Evolutionary conservation across 2,797 vertebrate genomes (phyloP).

Genomic region (Catamblyrhynchus diadema): DNA sequence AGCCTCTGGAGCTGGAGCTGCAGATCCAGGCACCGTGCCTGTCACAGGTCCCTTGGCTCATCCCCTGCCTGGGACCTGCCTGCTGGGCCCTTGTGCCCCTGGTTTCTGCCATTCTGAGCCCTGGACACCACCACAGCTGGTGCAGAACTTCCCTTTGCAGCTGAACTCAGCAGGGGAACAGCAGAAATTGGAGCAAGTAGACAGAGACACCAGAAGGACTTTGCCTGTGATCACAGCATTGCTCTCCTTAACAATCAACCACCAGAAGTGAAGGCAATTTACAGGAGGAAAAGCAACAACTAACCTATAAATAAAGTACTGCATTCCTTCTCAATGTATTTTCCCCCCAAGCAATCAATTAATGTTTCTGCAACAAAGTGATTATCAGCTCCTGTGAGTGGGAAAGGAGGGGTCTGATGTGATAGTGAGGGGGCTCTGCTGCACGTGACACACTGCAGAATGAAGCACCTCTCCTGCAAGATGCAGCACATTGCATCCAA

Average conservation of each 20-base stretch:
- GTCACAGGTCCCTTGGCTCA: neutral
- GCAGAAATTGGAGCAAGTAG: neutral
- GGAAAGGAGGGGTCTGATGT: neutral
- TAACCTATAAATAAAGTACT: neutral
- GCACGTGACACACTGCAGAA: neutral
- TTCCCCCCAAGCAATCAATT: neutral
- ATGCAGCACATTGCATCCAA: neutral
- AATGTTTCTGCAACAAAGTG: neutral
- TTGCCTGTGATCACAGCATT: neutral
- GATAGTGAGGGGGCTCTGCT: neutral
- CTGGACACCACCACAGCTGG: rapidly evolving
- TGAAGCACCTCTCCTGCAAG: neutral
- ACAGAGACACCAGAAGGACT: neutral
- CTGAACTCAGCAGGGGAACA: rapidly evolving
- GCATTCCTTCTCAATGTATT: neutral
- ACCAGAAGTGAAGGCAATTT: neutral
- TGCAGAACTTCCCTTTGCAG: neutral
- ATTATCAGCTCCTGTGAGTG: neutral
- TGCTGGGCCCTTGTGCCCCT: neutral
- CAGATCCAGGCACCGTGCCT: rapidly evolving
- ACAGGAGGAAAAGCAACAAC: neutral
- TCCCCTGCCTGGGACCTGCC: neutral
- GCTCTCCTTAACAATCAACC: neutral
- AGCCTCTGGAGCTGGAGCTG: neutral
- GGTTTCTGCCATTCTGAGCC: neutral